A percentile compares a stretch with the other conserved stretches of the same genome.
Evolutionary conservation across 2,888 invertebrate genomes (phyloP).

Genomic region (Mamestra brassicae): DNA sequence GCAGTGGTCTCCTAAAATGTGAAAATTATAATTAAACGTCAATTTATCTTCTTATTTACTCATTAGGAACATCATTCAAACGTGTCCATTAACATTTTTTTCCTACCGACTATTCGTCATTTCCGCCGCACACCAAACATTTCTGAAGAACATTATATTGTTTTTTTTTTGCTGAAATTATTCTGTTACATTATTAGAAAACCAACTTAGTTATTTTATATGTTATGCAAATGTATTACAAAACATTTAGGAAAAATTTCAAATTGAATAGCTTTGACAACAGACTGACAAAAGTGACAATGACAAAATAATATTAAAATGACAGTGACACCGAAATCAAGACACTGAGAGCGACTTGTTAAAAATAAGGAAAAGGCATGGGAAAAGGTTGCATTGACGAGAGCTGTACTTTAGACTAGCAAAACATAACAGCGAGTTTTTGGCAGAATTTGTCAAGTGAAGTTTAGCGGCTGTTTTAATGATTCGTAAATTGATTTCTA

Average conservation of each 20-base stretch:
- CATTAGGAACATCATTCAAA: slow-evolving; percentile 8
- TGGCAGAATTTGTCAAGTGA: too few relatives aligned
- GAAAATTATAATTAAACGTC: slow-evolving; percentile 41
- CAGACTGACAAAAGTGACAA: slow-evolving; percentile 25
- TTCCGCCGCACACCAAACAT: slow-evolving; percentile 83
- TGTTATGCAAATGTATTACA: slow-evolving; percentile 59
- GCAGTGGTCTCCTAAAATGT: slow-evolving; percentile 72
- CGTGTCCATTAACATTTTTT: slow-evolving; percentile 29
- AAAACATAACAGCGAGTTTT: too few relatives aligned
- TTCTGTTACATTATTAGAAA: slow-evolving; percentile 76
- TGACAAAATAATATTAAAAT: too few relatives aligned
- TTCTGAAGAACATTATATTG: slow-evolving; percentile 85
- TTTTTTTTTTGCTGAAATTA: slow-evolving; percentile 62
- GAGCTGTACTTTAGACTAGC: too few relatives aligned
- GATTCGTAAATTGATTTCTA: too few relatives aligned
- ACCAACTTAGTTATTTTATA: slow-evolving; percentile 47
- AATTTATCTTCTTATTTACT: slow-evolving; percentile 14
- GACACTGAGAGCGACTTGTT: too few relatives aligned
- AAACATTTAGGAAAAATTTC: slow-evolving; percentile 68
- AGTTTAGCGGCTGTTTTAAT: too few relatives aligned
- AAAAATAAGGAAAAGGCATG: too few relatives aligned
- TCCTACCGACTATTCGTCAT: slow-evolving; percentile 82
- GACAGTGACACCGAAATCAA: too few relatives aligned
- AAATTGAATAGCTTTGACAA: slow-evolving; percentile 64
- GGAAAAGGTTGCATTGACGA: too few relatives aligned